These are phyloP conservation scores for Microcebus jonahi DNA, from an alignment of 2,113 vertebrate species.

Conservation along the genomic window DNA sequence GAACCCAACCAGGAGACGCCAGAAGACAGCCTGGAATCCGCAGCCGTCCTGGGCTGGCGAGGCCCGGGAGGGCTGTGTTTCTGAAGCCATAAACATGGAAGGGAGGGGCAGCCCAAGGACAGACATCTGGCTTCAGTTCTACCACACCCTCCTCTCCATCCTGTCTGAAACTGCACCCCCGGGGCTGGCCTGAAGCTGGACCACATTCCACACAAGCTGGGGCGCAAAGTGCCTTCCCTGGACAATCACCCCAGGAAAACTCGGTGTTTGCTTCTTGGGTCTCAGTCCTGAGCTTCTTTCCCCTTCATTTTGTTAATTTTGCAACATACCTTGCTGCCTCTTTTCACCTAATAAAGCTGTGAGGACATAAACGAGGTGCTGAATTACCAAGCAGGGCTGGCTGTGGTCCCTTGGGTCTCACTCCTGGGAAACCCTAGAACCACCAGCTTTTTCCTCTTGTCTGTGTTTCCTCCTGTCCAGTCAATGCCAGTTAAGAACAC, in stretches of 20 bases:
- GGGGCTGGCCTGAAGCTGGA: slow-evolving; percentile 24
- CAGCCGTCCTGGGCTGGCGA: not conserved
- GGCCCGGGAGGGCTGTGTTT: not conserved
- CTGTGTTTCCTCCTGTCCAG: not conserved
- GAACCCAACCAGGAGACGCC: not conserved
- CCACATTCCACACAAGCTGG: not conserved
- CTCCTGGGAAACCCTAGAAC: not conserved
- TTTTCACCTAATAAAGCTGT: not conserved
- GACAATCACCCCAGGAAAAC: not conserved
- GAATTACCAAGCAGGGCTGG: not conserved
- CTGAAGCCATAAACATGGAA: slow-evolving; percentile 8
- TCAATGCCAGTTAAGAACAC: not conserved
- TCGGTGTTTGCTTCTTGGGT: not conserved
- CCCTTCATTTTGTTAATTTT: not conserved
- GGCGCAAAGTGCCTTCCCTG: not conserved
- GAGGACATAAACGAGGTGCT: not conserved
- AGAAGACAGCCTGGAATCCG: not conserved
- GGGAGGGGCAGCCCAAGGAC: not conserved
- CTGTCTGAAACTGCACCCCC: slow-evolving; percentile 60
- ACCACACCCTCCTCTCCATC: slow-evolving; percentile 71
- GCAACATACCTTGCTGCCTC: not conserved
- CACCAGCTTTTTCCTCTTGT: not conserved
- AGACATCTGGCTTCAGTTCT: slow-evolving; percentile 44
- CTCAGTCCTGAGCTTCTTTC: not conserved
- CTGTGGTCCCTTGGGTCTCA: not conserved